These are phyloP conservation scores for Poecilia wingei DNA, from an alignment of 2,797 vertebrate species.

Conservation along the genomic window DNA sequence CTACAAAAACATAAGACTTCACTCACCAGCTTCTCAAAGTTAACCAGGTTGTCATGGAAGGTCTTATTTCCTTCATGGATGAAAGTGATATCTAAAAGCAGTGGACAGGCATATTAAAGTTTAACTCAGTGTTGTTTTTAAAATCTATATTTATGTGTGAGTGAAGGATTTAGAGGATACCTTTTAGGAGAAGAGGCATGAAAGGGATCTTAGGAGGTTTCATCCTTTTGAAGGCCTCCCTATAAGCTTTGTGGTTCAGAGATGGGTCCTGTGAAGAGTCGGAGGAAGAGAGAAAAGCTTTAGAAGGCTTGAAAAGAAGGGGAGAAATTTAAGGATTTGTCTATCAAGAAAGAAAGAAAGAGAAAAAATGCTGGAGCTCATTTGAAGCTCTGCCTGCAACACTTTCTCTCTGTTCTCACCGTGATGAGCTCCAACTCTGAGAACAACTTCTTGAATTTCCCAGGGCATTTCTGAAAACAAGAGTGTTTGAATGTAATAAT, in stretches of 20 bases:
- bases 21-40: slow-evolving; percentile 98
- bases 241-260: slow-evolving; percentile 97
- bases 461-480: slow-evolving; percentile 92
- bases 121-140: slow-evolving; percentile 10
- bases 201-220: slow-evolving; percentile 98
- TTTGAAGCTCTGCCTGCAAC: not conserved
- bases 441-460: slow-evolving; percentile 98
- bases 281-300: not conserved
- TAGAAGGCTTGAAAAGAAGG: not conserved
- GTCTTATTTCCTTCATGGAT: slow-evolving; percentile 99
- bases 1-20: not conserved
- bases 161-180: slow-evolving; percentile 66
- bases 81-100: slow-evolving; percentile 92
- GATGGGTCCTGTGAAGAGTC: slow-evolving; percentile 88
- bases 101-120: slow-evolving; percentile 3
- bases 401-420: slow-evolving; percentile 78
- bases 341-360: not conserved
- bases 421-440: slow-evolving; percentile 97
- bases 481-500: not conserved
- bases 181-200: slow-evolving; percentile 97
- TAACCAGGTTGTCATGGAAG: slow-evolving; percentile 97
- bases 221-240: slow-evolving; percentile 98
- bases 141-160: slow-evolving; percentile 8
- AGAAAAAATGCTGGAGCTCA: not conserved
- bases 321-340: slow-evolving; percentile 6